Evolutionary conservation across 2,888 invertebrate species (phyloP).

Genomic region (Bedellia somnulentella): DNA sequence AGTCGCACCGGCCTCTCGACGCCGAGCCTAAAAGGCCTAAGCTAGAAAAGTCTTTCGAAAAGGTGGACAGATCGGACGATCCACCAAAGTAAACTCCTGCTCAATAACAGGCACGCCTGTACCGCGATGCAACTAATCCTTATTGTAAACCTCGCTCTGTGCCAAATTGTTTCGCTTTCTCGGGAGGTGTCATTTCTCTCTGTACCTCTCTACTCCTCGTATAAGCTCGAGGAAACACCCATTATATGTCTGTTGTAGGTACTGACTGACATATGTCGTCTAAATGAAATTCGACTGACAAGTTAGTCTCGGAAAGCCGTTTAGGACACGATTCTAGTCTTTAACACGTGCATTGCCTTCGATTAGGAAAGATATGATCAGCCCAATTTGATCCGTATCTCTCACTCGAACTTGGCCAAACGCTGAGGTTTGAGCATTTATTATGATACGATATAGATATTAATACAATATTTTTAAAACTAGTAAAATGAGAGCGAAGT

Average conservation of each 20-base stretch:
- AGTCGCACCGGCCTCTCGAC: slow-evolving; percentile 93
- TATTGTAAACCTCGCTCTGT: not conserved
- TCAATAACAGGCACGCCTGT: slow-evolving; percentile 26
- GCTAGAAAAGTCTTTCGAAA: slow-evolving; percentile 62
- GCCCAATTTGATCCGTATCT: slow-evolving; percentile 2
- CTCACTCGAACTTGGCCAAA: slow-evolving; percentile 22
- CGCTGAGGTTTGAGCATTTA: slow-evolving; percentile 38
- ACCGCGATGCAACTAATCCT: slow-evolving; percentile 1
- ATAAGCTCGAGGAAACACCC: too few species aligned
- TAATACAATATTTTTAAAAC: slow-evolving; percentile 26
- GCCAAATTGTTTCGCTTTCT: not conserved
- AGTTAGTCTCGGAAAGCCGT: too few species aligned
- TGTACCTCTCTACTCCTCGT: too few species aligned
- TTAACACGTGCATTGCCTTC: not conserved
- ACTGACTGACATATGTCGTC: too few species aligned
- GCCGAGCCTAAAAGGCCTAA: slow-evolving; percentile 73
- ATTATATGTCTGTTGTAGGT: too few species aligned
- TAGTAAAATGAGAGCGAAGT: slow-evolving; percentile 28
- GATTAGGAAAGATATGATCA: slow-evolving; percentile 1
- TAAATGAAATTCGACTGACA: too few species aligned
- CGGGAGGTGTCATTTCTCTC: not conserved
- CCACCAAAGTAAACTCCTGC: too few species aligned
- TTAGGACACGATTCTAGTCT: too few species aligned
- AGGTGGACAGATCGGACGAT: slow-evolving; percentile 54
- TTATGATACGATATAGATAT: slow-evolving; percentile 24